A percentile compares a stretch with the other conserved stretches of the same genome.
phyloP scores from a whole-genome alignment of 2,888 invertebrate species.

The Leptarthrus brevirostris region DNA sequence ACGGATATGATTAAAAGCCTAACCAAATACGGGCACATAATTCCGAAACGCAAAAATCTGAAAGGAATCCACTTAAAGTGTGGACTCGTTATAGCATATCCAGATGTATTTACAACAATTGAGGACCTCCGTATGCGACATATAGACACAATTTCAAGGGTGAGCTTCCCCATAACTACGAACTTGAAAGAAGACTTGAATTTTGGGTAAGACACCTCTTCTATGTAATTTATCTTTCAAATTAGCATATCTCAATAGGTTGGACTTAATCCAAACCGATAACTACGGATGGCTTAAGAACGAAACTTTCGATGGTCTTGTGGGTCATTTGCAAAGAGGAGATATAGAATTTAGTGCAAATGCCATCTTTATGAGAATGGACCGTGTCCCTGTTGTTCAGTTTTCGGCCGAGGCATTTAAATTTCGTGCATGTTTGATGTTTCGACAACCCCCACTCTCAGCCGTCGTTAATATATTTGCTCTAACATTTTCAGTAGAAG shows the following conservation, averaged over 20 bases:
- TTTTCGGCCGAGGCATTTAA: slow-evolving; percentile 70
- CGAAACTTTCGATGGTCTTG: slow-evolving; percentile 71
- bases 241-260: slow-evolving; percentile 58
- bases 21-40: slow-evolving; percentile 60
- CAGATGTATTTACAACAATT: slow-evolving; percentile 64
- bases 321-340: slow-evolving; percentile 71
- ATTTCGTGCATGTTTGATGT: slow-evolving; percentile 71
- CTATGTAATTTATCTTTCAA: slow-evolving; percentile 1
- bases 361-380: slow-evolving; percentile 70
- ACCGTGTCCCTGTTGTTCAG: slow-evolving; percentile 69
- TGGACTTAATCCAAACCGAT: slow-evolving; percentile 64
- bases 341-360: slow-evolving; percentile 70
- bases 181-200: slow-evolving; percentile 66
- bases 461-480: slow-evolving; percentile 73
- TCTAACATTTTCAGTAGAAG: slow-evolving; percentile 71
- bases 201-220: slow-evolving; percentile 61
- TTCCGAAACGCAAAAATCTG: slow-evolving; percentile 61
- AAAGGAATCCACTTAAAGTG: slow-evolving; percentile 63
- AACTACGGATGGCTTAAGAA: slow-evolving; percentile 71
- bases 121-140: slow-evolving; percentile 64
- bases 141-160: slow-evolving; percentile 67
- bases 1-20: slow-evolving; percentile 57
- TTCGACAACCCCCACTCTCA: slow-evolving; percentile 73
- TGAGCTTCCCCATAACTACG: slow-evolving; percentile 64
- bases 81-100: slow-evolving; percentile 64